phyloP scores from a whole-genome alignment of 1,140 invertebrate genomes.

The Cyclina sinensis region DNA sequence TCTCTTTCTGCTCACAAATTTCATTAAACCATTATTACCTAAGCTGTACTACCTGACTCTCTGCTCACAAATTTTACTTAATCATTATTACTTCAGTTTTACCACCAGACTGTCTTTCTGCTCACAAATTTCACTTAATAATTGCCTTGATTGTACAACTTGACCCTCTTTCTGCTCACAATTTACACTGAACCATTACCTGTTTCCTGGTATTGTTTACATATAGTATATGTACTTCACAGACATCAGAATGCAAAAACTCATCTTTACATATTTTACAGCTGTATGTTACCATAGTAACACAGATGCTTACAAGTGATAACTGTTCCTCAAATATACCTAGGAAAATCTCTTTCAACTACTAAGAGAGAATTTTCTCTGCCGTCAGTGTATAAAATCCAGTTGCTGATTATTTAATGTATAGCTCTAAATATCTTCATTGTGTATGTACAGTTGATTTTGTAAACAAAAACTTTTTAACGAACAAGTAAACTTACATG shows the following conservation, averaged over 20 bases:
- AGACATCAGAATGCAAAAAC: conserved; percentile 14
- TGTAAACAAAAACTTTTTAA: too few relatives aligned
- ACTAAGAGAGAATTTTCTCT: too few relatives aligned
- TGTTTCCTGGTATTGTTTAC: background rate
- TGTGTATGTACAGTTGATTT: too few relatives aligned
- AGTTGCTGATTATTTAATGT: too few relatives aligned
- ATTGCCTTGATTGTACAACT: background rate
- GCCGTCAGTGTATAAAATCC: too few relatives aligned
- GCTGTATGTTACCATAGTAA: conserved; percentile 30
- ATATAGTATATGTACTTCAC: background rate
- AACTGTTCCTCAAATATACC: background rate
- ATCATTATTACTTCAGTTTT: too few relatives aligned
- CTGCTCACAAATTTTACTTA: background rate
- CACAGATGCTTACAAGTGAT: conserved; percentile 39
- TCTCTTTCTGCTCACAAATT: background rate
- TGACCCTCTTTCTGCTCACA: background rate
- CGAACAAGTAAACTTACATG: too few relatives aligned
- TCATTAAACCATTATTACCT: background rate
- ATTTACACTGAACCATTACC: background rate
- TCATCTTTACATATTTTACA: conserved; percentile 23
- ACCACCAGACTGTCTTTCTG: too few relatives aligned
- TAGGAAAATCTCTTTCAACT: background rate
- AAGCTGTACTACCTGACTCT: too few relatives aligned
- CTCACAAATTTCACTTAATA: background rate
- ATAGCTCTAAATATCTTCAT: too few relatives aligned